These are phyloP conservation scores for Lonchura striata DNA, from an alignment of 2,113 vertebrate genomes.

Conservation along the genomic window DNA sequence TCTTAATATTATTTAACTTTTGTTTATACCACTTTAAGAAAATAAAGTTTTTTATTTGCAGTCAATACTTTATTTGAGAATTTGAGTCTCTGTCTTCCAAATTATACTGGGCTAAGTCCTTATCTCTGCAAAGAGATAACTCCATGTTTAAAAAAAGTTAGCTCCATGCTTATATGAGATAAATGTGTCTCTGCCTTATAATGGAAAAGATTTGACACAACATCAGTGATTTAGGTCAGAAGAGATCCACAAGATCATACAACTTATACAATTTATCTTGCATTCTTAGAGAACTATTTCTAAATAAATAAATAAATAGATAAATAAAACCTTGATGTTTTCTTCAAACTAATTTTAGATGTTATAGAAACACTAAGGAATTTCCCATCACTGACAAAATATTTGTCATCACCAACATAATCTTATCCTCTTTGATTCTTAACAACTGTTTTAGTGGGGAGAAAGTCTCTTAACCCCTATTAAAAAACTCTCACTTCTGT, in stretches of 20 bases:
- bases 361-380: background rate
- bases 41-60: background rate
- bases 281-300: background rate
- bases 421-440: background rate
- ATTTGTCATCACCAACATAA: background rate
- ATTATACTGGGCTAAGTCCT: background rate
- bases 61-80: background rate
- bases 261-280: no score
- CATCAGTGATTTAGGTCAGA: background rate
- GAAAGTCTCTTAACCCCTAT: background rate
- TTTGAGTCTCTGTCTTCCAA: background rate
- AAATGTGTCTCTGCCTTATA: background rate
- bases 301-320: background rate
- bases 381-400: fast-evolving
- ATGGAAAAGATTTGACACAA: background rate
- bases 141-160: background rate
- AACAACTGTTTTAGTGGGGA: background rate
- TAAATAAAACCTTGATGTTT: background rate
- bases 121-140: background rate
- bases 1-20: background rate
- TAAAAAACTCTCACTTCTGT: background rate
- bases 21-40: background rate
- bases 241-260: background rate
- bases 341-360: background rate
- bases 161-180: background rate